Evolutionary conservation across 2,888 invertebrate genomes (phyloP).

Genomic region (Netelia fuscicornis): DNA sequence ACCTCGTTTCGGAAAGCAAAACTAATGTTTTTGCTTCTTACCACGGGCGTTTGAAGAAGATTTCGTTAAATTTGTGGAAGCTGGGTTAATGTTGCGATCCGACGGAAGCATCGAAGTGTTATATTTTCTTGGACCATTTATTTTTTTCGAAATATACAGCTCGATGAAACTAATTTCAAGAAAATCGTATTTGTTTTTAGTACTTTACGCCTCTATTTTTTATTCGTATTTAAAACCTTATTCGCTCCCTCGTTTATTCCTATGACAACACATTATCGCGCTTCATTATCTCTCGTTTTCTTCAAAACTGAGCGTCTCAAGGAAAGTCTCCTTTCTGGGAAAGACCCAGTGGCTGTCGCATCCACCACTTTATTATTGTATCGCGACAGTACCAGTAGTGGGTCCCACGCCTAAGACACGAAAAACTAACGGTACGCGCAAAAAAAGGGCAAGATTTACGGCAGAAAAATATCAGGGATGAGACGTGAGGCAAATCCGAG

Average conservation of each 20-base stretch:
- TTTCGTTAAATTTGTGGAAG: constrained; percentile 2
- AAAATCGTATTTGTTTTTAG: constrained; percentile 26
- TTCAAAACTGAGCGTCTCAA: constrained; percentile 30
- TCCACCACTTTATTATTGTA: not conserved
- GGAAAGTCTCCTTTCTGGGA: constrained; percentile 54
- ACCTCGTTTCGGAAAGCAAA: constrained; percentile 37
- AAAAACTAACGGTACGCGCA: constrained; percentile 65
- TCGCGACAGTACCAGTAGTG: constrained; percentile 8
- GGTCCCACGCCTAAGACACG: constrained; percentile 56
- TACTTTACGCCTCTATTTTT: not conserved
- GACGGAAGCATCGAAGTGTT: not conserved
- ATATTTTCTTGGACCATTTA: not conserved
- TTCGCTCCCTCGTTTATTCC: constrained; percentile 14
- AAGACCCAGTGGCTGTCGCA: constrained; percentile 27
- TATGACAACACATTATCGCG: constrained; percentile 36
- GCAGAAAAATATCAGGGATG: constrained; percentile 35
- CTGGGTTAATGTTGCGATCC: not conserved
- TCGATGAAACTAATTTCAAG: not conserved
- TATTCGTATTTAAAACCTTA: constrained; percentile 38
- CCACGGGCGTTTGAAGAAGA: not conserved
- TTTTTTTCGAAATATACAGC: not conserved
- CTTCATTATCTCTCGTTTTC: constrained; percentile 53
- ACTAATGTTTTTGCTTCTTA: constrained; percentile 7
- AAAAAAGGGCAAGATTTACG: constrained; percentile 65
- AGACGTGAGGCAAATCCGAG: constrained; percentile 60